phyloP scores from a whole-genome alignment of 2,888 invertebrate genomes.

The Scaptomyza reducta region DNA sequence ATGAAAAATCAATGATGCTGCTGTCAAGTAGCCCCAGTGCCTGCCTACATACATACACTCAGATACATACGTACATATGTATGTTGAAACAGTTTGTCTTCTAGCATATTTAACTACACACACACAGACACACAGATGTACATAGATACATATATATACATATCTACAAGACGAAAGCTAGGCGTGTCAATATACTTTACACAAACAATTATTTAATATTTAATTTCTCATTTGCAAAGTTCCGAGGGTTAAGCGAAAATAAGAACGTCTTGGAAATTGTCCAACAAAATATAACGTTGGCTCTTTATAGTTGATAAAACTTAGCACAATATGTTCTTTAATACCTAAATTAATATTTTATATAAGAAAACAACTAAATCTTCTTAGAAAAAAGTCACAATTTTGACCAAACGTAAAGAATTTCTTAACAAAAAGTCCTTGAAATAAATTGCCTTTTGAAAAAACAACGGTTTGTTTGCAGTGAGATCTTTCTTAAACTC shows the following conservation, averaged over 20 bases:
- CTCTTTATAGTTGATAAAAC: no score
- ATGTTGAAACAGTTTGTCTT: not conserved
- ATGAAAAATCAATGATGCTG: slow-evolving; percentile 78
- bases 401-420: no score
- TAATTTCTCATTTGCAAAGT: slow-evolving; percentile 3
- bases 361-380: no score
- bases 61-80: not conserved
- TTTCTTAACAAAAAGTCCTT: no score
- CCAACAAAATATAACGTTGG: no score
- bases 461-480: no score
- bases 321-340: no score
- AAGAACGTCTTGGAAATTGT: no score
- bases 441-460: no score
- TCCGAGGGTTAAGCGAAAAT: not conserved
- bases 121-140: not conserved
- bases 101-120: not conserved
- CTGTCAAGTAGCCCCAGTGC: slow-evolving; percentile 59
- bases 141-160: not conserved
- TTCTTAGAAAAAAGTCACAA: no score
- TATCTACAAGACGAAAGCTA: not conserved
- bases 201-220: slow-evolving; percentile 15
- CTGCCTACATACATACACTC: not conserved
- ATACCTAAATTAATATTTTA: no score
- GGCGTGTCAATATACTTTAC: slow-evolving; percentile 6
- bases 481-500: no score